Conservation (phyloP, 2,797 vertebrate species). For the Galago senegalensis region DNA sequence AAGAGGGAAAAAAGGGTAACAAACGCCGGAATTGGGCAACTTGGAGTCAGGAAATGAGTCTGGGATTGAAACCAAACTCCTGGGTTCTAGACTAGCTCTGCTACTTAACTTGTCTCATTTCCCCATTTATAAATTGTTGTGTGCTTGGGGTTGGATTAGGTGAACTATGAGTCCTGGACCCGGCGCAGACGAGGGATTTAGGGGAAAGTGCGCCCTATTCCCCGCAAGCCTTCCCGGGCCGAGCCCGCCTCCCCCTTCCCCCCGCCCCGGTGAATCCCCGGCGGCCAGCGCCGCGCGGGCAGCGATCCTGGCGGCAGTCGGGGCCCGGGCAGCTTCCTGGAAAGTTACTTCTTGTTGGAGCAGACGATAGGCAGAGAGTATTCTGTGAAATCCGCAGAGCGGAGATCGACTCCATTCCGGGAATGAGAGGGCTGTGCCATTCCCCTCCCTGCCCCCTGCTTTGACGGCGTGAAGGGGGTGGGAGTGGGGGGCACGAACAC, state of each 20-base stretch:
- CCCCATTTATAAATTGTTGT: not conserved
- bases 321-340: slow-evolving; percentile 83
- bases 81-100: not conserved
- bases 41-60: not conserved
- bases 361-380: slow-evolving; percentile 69
- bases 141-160: not conserved
- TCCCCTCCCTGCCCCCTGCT: slow-evolving; percentile 79
- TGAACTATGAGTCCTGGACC: not conserved
- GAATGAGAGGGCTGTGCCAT: slow-evolving; percentile 84
- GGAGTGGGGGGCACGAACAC: slow-evolving; percentile 42
- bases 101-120: not conserved
- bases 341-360: slow-evolving; percentile 85
- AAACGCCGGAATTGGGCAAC: not conserved
- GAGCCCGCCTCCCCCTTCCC: not conserved
- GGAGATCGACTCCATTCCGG: slow-evolving; percentile 84
- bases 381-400: slow-evolving; percentile 85
- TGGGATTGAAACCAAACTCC: not conserved
- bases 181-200: not conserved
- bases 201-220: slow-evolving; percentile 61
- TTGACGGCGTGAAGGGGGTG: slow-evolving; percentile 63
- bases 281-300: slow-evolving; percentile 19
- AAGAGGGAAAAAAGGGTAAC: not conserved
- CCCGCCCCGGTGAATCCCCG: slow-evolving; percentile 63
- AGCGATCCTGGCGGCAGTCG: slow-evolving; percentile 63
- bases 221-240: not conserved